Conservation (phyloP, 2,888 invertebrate species). For the Aleiodes alternator region DNA sequence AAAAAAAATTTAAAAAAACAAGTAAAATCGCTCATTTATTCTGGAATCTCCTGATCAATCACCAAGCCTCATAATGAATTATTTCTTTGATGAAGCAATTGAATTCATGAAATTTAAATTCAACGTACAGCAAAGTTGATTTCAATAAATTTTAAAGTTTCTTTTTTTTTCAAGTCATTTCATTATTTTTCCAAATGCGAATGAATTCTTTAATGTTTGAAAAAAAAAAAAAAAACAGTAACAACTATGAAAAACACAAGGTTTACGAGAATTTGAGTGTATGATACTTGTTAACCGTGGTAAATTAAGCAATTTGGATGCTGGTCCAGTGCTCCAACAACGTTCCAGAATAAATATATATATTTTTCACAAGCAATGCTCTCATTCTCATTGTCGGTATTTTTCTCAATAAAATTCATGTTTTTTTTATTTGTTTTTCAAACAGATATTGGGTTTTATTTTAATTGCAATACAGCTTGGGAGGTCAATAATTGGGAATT, state of each 20-base stretch:
- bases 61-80: too few species aligned
- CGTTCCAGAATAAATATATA: conserved; percentile 33
- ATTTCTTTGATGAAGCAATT: too few species aligned
- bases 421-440: conserved; percentile 8
- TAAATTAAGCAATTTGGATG: conserved; percentile 63
- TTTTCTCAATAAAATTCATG: conserved; percentile 25
- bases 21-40: too few species aligned
- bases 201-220: conserved; percentile 7
- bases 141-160: conserved; percentile 5
- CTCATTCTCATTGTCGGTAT: conserved; percentile 12
- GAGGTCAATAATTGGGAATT: conserved; percentile 33
- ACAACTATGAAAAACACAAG: conserved; percentile 33
- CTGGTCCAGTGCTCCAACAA: conserved; percentile 53
- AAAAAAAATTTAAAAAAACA: too few species aligned
- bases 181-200: conserved; percentile 7
- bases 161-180: neutral
- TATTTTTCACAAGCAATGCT: conserved; percentile 31
- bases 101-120: neutral
- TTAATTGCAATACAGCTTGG: neutral
- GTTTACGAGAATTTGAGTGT: conserved; percentile 21
- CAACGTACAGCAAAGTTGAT: neutral
- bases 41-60: too few species aligned
- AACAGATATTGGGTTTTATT: neutral
- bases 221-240: neutral
- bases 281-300: conserved; percentile 35